A percentile compares a stretch with the other conserved stretches of the same genome.
Evolutionary conservation across 2,797 vertebrate genomes (phyloP).

Genomic region (Tiaroga cobitis): DNA sequence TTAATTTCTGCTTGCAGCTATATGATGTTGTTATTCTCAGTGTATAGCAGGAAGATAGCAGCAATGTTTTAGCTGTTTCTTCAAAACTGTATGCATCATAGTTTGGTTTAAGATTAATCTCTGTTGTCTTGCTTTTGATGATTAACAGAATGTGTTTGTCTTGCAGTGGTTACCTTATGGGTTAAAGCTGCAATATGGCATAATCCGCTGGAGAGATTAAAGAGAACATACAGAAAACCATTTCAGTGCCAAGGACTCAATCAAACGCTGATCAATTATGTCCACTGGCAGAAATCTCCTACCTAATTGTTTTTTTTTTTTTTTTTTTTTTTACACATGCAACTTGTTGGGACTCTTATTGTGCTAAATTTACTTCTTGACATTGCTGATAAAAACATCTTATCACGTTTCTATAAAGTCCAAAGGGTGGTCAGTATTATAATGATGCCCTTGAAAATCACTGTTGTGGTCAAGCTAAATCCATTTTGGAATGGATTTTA

Average conservation of each 20-base stretch:
- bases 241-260: constrained; percentile 47
- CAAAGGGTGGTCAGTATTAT: background rate
- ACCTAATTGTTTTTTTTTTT: background rate
- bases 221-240: constrained; percentile 1
- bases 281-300: background rate
- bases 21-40: background rate
- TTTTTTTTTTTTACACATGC: background rate
- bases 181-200: constrained; percentile 72
- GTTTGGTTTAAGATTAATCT: background rate
- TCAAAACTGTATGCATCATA: background rate
- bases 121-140: background rate
- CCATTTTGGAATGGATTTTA: constrained; percentile 23
- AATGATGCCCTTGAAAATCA: background rate
- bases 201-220: background rate
- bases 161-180: constrained; percentile 96
- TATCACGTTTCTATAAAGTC: background rate
- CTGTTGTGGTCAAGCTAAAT: constrained; percentile 12
- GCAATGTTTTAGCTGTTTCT: background rate
- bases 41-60: background rate
- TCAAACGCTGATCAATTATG: constrained; percentile 3
- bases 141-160: constrained; percentile 37
- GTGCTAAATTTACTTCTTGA: background rate
- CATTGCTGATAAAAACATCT: background rate
- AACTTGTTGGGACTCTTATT: background rate
- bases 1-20: background rate